These are phyloP conservation scores for Volucella bombylans DNA, from an alignment of 2,888 invertebrate species.

Conservation along the genomic window DNA sequence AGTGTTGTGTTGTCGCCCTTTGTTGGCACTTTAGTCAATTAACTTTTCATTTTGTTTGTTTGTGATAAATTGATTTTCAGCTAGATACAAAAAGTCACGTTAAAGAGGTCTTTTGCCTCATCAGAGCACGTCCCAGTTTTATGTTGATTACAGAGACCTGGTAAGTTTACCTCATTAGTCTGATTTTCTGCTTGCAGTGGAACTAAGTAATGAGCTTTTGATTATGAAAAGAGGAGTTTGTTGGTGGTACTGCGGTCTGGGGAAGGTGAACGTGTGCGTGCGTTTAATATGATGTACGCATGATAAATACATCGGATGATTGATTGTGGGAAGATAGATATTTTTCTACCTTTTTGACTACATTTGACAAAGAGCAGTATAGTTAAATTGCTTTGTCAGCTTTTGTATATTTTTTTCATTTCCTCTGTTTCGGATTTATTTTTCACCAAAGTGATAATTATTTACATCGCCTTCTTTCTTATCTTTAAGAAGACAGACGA, in stretches of 20 bases:
- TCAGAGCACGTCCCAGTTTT: conserved; percentile 12
- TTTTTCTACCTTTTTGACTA: not conserved
- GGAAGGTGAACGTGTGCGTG: conserved; percentile 25
- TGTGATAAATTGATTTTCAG: conserved; percentile 58
- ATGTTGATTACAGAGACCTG: conserved; percentile 12
- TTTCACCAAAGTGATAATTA: too few species aligned
- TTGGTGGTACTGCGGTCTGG: conserved; percentile 11
- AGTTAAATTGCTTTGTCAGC: too few species aligned
- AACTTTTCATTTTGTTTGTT: conserved; percentile 55
- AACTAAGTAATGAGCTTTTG: conserved; percentile 62
- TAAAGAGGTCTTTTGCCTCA: conserved; percentile 23
- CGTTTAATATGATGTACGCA: conserved; percentile 44
- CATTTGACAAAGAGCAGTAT: too few species aligned
- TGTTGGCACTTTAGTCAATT: conserved; percentile 65
- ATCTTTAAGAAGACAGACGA: too few species aligned
- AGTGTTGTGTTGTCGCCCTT: conserved; percentile 38
- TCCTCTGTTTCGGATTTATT: too few species aligned
- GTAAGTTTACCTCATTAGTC: conserved; percentile 58
- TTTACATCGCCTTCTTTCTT: too few species aligned
- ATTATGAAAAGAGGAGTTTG: conserved; percentile 51
- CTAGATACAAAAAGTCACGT: conserved; percentile 15
- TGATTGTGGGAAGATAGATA: conserved; percentile 23
- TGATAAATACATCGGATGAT: conserved; percentile 53
- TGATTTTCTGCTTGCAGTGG: conserved; percentile 34
- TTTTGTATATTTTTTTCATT: too few species aligned